Base-by-base conservation (phyloP, 2,888 invertebrate genomes). In the Epinotia brunnichana region DNA sequence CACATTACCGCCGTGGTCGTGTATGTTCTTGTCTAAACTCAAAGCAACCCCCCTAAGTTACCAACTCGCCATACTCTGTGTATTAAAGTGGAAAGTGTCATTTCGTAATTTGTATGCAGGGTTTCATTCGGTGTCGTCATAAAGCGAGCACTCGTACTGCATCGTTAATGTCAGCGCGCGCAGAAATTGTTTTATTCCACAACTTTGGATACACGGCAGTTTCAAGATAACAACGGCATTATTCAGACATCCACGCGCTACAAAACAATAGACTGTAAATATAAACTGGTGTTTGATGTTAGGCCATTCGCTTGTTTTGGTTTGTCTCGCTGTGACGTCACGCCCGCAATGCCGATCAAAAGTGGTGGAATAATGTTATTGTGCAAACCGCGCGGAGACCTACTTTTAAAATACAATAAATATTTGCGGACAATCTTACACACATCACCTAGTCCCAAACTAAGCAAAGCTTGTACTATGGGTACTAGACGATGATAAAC, bases 91-190 rank as follows among this genome's bases (percentile, higher is more conserved):
- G 87, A 87, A 89, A 91, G 89, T 86, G 85, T 82, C 84, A 77
- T 78, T 68, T 76, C 80, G 80, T 83, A 82, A 90, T 90, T 89
- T 87, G 88, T 91, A 91, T 90, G 88, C 91, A 80, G 81, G 79
- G 81, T 80, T 83, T 84, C 80, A 81, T 78, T 75, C 83, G 79
- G 72, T 78, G 79, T 81, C 83, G 86, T 85, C 87, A 87, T 90
- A 90, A 90, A 88, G 81, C 78, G 81, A 81, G 80, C 79, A 84
- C 86, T 82, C 80, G 81, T 81, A 83, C 83, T 87, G 90, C 90
- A 88, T 89, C 86, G 86, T 85, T 87, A 89, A 80, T 81, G 81
- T 77, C 80, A 81, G 78, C 81, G 78, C 76, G 60, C 78, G 73
- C 78, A 80, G 80, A 82, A 82, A 85, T 85, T 85, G 82, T 85